Base-by-base conservation (phyloP, 2,888 invertebrate genomes). In the Steinernema scapterisci region DNA sequence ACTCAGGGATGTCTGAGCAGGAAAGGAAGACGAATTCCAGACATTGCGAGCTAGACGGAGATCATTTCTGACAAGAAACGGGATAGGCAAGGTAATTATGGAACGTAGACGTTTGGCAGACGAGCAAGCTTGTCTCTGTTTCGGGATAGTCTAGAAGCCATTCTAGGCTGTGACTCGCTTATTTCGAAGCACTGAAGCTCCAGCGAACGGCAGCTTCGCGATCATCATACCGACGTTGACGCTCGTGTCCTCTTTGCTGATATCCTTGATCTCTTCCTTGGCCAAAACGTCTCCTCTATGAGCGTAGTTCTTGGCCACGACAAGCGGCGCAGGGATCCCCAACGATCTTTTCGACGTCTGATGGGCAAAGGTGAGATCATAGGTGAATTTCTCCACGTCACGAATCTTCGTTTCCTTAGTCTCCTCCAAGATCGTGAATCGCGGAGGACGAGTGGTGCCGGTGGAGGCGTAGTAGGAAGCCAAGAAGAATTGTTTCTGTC, bases 401-500 rank as follows among this genome's bases (percentile, higher is more conserved):
- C 16, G 25, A 16, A 63, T 25, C 9, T 27, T 63, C 7, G 63
- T 7, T 11, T 31, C 19, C 31, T 25, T 38, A 1, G 27, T 31
- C 31, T 63, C n/a, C 16, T 9, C 63, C 16, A 63, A 27, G 13
- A 63, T 27, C 27, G 63, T 63, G 63, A 63, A 63, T 25, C 63
- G 63, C 9, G 63, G 63, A 1, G 25, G 31, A 6, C 19, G 9
- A 11, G 31, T 38, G 1, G 38, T 38, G 31, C 63, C 63, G 11
- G 16, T 16, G 27, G 63, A 25, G 63, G 38, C 27, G 31, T 31
- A 16, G 63, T 31, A 63, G 11, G 63, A 16, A 31, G 25, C 27
- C 31, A 63, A 16, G 63, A 27, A 63, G 63, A 63, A 63, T n/a
- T 63, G 63, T n/a, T 27, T 27, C 16, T 31, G 38, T 9, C 63